A percentile compares a stretch with the other conserved stretches of the same genome.
Evolutionary conservation across 1,140 invertebrate species (phyloP).

Genomic region (Catajapyx aquilonaris): DNA sequence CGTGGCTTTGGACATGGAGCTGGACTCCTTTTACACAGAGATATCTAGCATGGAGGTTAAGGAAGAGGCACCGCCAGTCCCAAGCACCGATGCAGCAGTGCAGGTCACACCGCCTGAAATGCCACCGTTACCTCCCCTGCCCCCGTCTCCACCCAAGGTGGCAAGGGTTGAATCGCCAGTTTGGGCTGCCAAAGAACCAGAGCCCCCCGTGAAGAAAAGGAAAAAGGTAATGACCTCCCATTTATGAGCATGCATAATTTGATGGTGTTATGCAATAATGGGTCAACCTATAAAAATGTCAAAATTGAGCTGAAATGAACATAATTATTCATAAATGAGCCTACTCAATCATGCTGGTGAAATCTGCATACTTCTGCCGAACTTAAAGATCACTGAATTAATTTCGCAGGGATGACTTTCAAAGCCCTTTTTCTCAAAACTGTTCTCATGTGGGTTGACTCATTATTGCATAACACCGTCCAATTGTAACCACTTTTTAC

Average conservation of each 20-base stretch:
- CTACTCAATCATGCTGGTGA: conserved; percentile 4
- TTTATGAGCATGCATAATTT: conserved; percentile 3
- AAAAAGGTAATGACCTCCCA: conserved; percentile 23
- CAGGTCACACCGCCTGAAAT: background rate
- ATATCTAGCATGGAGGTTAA: conserved; percentile 28
- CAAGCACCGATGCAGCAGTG: background rate
- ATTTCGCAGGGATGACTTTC: no score
- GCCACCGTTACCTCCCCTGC: conserved; percentile 11
- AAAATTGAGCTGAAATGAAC: conserved; percentile 2
- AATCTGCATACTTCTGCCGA: no score
- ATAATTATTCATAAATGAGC: conserved; percentile 6
- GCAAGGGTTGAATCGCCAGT: conserved; percentile 7
- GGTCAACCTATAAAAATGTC: conserved; percentile 2
- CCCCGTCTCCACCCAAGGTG: conserved; percentile 7
- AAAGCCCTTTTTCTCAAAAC: no score
- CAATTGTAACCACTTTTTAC: background rate
- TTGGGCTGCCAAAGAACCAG: conserved; percentile 9
- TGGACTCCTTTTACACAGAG: conserved; percentile 37
- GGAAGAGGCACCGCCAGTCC: background rate
- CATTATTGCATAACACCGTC: no score
- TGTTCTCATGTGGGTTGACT: no score
- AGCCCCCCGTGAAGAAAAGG: conserved; percentile 23
- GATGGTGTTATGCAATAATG: no score
- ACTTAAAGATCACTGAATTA: conserved; percentile 5
- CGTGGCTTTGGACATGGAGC: conserved; percentile 19